Base-by-base conservation (phyloP, 2,113 vertebrate genomes). In the Chionodraco myersi region DNA sequence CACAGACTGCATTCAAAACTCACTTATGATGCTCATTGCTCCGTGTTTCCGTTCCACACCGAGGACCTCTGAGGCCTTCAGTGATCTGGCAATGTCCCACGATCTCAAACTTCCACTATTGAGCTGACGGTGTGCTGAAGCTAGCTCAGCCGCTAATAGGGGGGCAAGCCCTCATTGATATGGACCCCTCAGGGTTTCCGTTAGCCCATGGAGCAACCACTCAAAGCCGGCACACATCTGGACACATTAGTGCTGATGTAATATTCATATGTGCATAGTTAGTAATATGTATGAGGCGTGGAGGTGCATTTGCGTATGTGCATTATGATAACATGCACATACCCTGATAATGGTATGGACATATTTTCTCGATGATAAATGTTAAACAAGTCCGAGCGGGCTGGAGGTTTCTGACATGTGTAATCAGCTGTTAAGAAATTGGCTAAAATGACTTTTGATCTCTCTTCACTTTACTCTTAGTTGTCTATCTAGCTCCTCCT, bases 41-140 rank as follows among this genome's bases (percentile, higher is more conserved):
- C 48, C 23, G 13, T 18, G 62, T 52, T 87, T 85, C 34, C 2
- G 0, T 47, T 64, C 53, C 53, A 52, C 41, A 36, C 47, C 36
- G 66, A 72, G 57, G 56, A 71, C 69, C 77, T 76, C 0, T 59
- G 80, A 84, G 84, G 18, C 74, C 69, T 60, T 88, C 70, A 77
- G 77, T 81, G 62, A 68, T 79, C 88, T 86, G 79, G 72, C 69
- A 67, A 5, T 30, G 65, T 87, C 77, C 34, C 62, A 75, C 21
- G 53, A 59, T 86, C 67, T 75, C 87, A 79, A 90, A 83, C 34
- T 85, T 72, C 79, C 45, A 73, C 48, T 80, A 45, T 45, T 76
- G 79, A 92, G 54, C 80, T 88, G 87, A 80, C 78, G 87, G 69
- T 67, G 52, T 88, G 89, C 89, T 92, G 85, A 92, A 53, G 71